These are phyloP conservation scores for Callithrix jacchus DNA, from an alignment of 2,113 vertebrate species.

Conservation along the genomic window DNA sequence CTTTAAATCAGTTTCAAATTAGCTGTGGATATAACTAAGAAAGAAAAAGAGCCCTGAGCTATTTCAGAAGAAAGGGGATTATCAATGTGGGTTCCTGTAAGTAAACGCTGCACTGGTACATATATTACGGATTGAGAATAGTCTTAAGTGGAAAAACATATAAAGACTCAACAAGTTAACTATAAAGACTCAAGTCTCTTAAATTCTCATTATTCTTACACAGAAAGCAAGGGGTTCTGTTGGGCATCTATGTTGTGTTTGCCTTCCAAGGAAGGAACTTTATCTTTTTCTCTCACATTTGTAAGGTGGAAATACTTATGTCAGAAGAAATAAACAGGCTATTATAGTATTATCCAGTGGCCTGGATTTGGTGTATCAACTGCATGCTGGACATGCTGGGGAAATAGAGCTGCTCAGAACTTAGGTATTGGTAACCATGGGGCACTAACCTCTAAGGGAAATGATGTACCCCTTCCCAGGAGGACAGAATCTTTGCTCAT, in stretches of 20 bases:
- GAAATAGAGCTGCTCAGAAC: background rate
- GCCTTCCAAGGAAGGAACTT: background rate
- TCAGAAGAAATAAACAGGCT: background rate
- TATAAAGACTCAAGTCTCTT: background rate
- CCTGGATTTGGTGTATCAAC: background rate
- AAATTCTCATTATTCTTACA: background rate
- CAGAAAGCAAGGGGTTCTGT: background rate
- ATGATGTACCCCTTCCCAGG: background rate
- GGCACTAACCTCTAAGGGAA: background rate
- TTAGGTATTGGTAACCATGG: background rate
- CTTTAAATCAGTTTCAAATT: background rate
- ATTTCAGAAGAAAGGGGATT: background rate
- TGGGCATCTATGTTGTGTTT: background rate
- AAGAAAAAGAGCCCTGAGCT: background rate
- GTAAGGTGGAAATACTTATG: background rate
- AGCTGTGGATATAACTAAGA: background rate
- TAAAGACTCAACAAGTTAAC: background rate
- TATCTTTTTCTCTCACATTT: background rate
- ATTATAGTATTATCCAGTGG: too few relatives aligned
- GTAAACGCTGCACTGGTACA: background rate
- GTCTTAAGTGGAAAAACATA: background rate
- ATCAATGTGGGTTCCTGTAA: background rate
- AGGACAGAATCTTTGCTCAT: background rate
- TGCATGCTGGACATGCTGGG: background rate
- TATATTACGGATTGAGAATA: background rate